Evolutionary conservation across 2,888 invertebrate species (phyloP), one percentile per base, ranked within the genome.

Genomic region (Drosophila aldrichi): DNA sequence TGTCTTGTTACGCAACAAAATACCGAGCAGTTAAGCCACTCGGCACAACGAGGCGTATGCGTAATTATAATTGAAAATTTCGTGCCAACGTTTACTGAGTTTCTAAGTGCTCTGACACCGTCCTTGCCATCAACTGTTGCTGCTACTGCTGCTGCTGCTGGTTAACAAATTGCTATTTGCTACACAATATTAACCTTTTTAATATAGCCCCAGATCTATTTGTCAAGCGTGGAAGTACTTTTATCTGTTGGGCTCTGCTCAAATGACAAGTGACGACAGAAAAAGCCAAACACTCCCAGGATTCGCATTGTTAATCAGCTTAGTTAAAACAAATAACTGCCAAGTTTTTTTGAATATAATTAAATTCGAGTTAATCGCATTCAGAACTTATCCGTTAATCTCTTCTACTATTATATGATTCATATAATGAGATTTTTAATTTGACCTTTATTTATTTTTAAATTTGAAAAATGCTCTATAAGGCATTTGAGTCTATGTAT

Each of bases 1-100:
- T 65, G 32, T 52, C 52, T 40, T n/a, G n/a, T n/a, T n/a, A n/a
- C 64, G 68, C 82, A 84, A 70, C 80, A 82, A 88, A 88, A 78
- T 85, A 68, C 80, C 71, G 52, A 72, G 51, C 82, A 65, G 74
- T 78, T 71, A 72, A 78, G 67, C 54, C 58, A 73, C 75, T 75
- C 58, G 75, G 58, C 41, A 55, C 87, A 86, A 79, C 81, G 59
- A 70, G 77, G 81, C 75, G 84, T 77, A 77, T 84, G 65, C 87
- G 79, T 79, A 72, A 82, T 85, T 82, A 70, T 85, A 88, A 84
- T 84, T 85, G 71, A 78, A 84, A 84, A 78, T 76, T 78, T 78
- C 68, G 67, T 78, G 77, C 69, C 62, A 62, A 59, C 72, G 49
- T 72, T 77, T 83, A 79, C 84, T 82, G 85, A 86, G 81, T 70